A percentile compares a stretch with the other conserved stretches of the same genome.
These are phyloP conservation scores for Callosobruchus maculatus DNA, from an alignment of 2,888 invertebrate species.

Conservation along the genomic window DNA sequence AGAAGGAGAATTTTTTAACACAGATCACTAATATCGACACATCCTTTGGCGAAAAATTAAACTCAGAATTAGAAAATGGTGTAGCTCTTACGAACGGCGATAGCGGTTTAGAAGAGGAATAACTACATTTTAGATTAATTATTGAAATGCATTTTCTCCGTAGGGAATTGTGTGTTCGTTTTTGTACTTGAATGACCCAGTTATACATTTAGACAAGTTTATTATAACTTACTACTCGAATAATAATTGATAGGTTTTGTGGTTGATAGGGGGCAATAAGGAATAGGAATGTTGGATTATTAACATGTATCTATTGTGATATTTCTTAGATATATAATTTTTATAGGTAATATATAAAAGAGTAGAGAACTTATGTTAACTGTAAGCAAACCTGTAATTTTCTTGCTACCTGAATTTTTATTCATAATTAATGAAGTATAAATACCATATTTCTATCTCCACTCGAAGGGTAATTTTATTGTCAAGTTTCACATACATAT, in stretches of 20 bases:
- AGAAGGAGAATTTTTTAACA: conserved; percentile 65
- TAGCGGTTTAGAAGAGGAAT: neutral
- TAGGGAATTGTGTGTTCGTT: neutral
- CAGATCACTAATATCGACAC: conserved; percentile 70
- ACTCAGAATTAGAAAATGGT: conserved; percentile 52
- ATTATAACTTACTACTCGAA: neutral
- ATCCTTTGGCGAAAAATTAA: conserved; percentile 68
- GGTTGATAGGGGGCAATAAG: neutral
- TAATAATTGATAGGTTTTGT: neutral
- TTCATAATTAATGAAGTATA: neutral
- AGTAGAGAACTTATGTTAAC: neutral
- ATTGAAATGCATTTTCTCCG: neutral
- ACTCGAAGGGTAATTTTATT: neutral
- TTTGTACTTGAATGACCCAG: neutral
- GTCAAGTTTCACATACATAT: neutral
- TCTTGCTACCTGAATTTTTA: neutral
- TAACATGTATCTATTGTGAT: neutral
- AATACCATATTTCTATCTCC: neutral
- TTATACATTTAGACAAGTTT: neutral
- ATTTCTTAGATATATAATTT: neutral
- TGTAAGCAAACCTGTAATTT: neutral
- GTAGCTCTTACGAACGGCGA: conserved; percentile 25
- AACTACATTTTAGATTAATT: neutral
- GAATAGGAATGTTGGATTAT: neutral
- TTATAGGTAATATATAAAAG: neutral